A percentile compares a stretch with the other conserved stretches of the same genome.
Conservation (phyloP, 2,797 vertebrate species). For the Oryzias dopingdopingensis region DNA sequence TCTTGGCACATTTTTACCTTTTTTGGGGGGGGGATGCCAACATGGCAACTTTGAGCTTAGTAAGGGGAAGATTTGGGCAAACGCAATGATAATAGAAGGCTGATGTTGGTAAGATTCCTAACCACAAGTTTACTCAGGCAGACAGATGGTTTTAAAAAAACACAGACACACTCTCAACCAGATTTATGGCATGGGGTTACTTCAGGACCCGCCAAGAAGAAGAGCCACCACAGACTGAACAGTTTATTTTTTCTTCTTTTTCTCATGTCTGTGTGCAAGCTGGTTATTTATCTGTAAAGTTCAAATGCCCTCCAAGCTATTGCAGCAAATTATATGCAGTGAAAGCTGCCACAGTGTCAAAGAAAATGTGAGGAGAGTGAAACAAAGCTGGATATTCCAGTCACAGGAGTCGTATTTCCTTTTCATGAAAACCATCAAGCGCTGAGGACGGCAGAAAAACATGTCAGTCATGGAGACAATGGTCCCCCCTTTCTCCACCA, state of each 20-base stretch:
- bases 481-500: conserved; percentile 49
- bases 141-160: conserved; percentile 52
- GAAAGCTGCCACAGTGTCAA: conserved; percentile 6
- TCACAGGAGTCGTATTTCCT: background rate
- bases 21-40: conserved; percentile 26
- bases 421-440: conserved; percentile 31
- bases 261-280: conserved; percentile 62
- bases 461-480: conserved; percentile 69
- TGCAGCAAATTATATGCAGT: conserved; percentile 25
- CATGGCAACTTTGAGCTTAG: conserved; percentile 66
- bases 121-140: conserved; percentile 63
- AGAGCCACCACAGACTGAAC: conserved; percentile 56
- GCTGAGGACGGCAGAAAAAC: conserved; percentile 48
- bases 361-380: conserved; percentile 11
- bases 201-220: conserved; percentile 76
- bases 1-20: conserved; percentile 40
- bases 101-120: conserved; percentile 56
- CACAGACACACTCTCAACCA: conserved; percentile 27
- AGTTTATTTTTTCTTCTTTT: conserved; percentile 48
- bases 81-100: conserved; percentile 60
- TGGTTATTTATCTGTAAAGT: conserved; percentile 63
- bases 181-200: conserved; percentile 63
- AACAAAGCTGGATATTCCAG: background rate
- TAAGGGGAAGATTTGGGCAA: conserved; percentile 63
- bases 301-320: conserved; percentile 42